Conservation (phyloP, 2,888 invertebrate genomes). For the Acanthosepion lycidas region DNA sequence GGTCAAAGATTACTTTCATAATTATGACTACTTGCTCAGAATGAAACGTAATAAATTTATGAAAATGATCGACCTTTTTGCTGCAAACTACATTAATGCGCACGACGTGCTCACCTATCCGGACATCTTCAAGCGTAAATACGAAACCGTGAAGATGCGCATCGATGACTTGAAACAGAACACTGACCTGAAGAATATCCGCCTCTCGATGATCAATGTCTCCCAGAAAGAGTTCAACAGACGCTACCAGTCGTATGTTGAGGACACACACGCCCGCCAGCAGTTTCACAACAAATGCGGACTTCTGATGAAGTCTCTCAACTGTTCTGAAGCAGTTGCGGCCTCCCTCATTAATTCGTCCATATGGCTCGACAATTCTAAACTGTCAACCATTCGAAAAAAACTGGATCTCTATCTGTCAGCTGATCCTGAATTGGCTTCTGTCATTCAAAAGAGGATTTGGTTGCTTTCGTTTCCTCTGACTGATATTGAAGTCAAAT, state of each 20-base stretch:
- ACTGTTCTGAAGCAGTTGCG: not conserved
- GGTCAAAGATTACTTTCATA: not conserved
- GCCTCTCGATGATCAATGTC: not conserved
- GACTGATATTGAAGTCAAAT: not conserved
- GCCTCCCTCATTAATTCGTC: not conserved
- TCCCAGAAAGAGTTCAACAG: not conserved
- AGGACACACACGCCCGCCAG: not conserved
- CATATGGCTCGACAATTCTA: not conserved
- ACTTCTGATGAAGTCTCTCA: not conserved
- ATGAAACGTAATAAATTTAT: not conserved
- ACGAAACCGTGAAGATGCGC: not conserved
- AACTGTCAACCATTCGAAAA: not conserved
- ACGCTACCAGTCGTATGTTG: not conserved
- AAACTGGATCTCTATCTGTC: not conserved
- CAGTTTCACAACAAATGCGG: not conserved
- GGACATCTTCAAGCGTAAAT: not conserved
- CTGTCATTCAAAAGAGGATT: not conserved
- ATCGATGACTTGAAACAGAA: not conserved
- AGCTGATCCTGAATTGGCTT: not conserved
- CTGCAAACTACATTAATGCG: not conserved
- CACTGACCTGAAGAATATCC: not conserved
- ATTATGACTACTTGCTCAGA: not conserved
- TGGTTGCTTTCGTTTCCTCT: not conserved
- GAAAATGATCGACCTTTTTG: not conserved
- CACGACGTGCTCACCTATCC: constrained; percentile 20